Base-by-base conservation (phyloP, 1,140 invertebrate genomes). In the Rhysida immarginata region DNA sequence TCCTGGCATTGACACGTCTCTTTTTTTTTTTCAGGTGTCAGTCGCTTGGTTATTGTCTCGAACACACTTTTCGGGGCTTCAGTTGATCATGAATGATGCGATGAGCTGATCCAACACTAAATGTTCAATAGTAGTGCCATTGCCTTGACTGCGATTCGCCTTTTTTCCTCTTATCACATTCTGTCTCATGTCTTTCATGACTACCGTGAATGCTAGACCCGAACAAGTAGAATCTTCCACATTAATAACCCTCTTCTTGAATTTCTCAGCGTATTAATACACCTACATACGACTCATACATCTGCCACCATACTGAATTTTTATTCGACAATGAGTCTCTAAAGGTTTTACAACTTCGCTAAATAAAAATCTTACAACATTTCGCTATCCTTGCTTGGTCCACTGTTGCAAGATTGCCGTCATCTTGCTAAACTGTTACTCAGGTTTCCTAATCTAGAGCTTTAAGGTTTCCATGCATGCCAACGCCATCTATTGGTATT, bases 401-500 rank as follows among this genome's bases (percentile, higher is more conserved):
- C 50, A 52, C 26, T 29, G 24, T 52, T 52, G 35, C 50, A 52
- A 52, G 25, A n/a, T 24, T 8, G 25, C n/a, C 25, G 16, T n/a
- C 25, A 29, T 55, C 18, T 50, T 42, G 25, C 21, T 16, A 18
- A 55, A 50, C 16, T 55, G 25, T 18, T 35, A 23, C 35, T 1
- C 18, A 49, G 26, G 35, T 49, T 50, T 20, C 23, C 20, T 5
- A 5, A 16, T 52, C 3, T 49, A 21, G n/a, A 14, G 26, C 16
- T 13, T 14, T 1, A 53, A n/a, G 21, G 26, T 20, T 14, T 29
- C 5, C 45, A 57, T 8, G 23, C 20, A 44, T 56, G 26, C 14
- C 18, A 55, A 49, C 27, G 23, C 25, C 54, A 24, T 58, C 50
- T 52, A 52, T 52, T 1, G 50, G 29, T 52, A 52, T 24, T 26